phyloP scores from a whole-genome alignment of 2,113 vertebrate genomes.

The Stictonetta naevosa region DNA sequence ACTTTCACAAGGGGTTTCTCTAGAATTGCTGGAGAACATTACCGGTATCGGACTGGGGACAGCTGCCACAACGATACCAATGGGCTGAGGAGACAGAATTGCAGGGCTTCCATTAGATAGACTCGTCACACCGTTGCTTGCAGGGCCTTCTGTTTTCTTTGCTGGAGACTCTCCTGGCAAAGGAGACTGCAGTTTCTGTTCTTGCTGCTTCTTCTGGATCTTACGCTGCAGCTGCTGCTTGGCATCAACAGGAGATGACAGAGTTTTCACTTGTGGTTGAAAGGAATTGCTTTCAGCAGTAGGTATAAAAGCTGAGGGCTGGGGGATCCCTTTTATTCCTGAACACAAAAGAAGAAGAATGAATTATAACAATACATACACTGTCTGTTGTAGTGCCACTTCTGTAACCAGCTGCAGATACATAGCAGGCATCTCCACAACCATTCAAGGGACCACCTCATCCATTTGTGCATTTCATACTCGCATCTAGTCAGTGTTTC shows the following conservation, averaged over 20 bases:
- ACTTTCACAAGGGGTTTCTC: not conserved
- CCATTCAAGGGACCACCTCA: not conserved
- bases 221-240: slow-evolving; percentile 98
- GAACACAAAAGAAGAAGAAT: slow-evolving; percentile 27
- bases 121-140: slow-evolving; percentile 77
- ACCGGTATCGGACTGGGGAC: slow-evolving; percentile 96
- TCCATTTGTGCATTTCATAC: not conserved
- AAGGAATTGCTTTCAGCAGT: slow-evolving; percentile 92
- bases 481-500: not conserved
- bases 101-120: slow-evolving; percentile 89
- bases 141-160: slow-evolving; percentile 81
- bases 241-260: slow-evolving; percentile 92
- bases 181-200: slow-evolving; percentile 95
- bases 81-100: slow-evolving; percentile 90
- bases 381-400: not conserved
- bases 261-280: slow-evolving; percentile 90
- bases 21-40: not conserved
- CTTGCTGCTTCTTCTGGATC: slow-evolving; percentile 98
- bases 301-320: slow-evolving; percentile 90
- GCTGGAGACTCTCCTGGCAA: slow-evolving; percentile 85
- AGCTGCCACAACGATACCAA: slow-evolving; percentile 93
- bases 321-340: slow-evolving; percentile 88
- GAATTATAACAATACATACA: not conserved
- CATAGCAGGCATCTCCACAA: not conserved
- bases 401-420: not conserved